Evolutionary conservation across 1,140 invertebrate genomes (phyloP).

Genomic region (Gryon sp.): DNA sequence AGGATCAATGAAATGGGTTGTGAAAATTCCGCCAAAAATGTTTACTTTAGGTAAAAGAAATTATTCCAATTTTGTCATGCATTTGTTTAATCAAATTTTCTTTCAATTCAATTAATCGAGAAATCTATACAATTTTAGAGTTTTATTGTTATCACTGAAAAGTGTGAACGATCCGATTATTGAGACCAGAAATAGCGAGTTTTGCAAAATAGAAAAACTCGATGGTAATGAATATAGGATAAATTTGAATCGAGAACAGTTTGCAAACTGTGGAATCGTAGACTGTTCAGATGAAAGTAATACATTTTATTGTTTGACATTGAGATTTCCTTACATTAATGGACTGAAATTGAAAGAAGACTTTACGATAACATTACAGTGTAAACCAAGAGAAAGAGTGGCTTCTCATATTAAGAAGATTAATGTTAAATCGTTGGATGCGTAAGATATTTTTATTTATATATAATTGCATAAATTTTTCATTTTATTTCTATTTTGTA

Average conservation of each 20-base stretch:
- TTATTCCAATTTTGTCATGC: not conserved
- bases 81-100: too few relatives aligned
- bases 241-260: constrained; percentile 65
- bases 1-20: constrained; percentile 59
- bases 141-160: constrained; percentile 15
- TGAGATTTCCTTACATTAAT: constrained; percentile 82
- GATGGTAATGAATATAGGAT: constrained; percentile 64
- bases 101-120: too few relatives aligned
- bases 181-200: constrained; percentile 55
- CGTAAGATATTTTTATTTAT: constrained; percentile 65
- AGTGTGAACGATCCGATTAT: constrained; percentile 61
- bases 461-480: too few relatives aligned
- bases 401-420: constrained; percentile 81
- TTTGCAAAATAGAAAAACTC: constrained; percentile 60
- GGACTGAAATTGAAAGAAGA: constrained; percentile 83
- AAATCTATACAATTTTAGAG: too few relatives aligned
- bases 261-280: constrained; percentile 69
- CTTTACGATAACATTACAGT: constrained; percentile 82
- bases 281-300: constrained; percentile 68
- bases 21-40: constrained; percentile 60
- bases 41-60: constrained; percentile 66
- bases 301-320: constrained; percentile 79
- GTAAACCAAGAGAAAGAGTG: constrained; percentile 82
- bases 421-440: constrained; percentile 69
- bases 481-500: too few relatives aligned